Evolutionary conservation across 2,113 vertebrate species (phyloP), one percentile per base, ranked within the genome.

Genomic region (Callocephalon fimbriatum): DNA sequence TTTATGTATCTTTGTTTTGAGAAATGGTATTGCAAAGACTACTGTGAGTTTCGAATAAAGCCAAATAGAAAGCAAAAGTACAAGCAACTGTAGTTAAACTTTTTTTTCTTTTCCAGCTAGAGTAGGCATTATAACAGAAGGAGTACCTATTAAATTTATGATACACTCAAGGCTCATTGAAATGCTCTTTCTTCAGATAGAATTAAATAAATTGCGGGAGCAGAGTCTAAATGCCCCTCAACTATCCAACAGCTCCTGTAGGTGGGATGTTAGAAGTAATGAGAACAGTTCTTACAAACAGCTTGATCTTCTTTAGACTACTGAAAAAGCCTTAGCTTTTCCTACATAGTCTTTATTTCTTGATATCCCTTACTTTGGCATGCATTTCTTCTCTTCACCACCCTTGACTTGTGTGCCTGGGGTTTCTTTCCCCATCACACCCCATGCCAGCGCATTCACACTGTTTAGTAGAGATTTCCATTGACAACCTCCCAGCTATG

Each of bases 1-100:
- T 93, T 85, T 92, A 68, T 75, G 9, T 35, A 47, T 78, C 56
- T 89, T 86, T 84, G 76, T 92, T 66, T 53, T 96, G 56, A 68
- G n/a, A 66, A 71, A 38, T 86, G n/a, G 21, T 91, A 80, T 84
- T 67, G 77, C 45, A 65, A 84, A 51, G 76, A 81, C 79, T 65
- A 51, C 61, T 66, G 20, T 61, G 40, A 86, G 85, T 85, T 92
- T 61, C 75, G 53, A 94, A 70, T 73, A 90, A 85, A 87, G 47
- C 50, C 29, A n/a, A 67, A 81, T 51, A 89, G 76, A 78, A 96
- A 89, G 61, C 20, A 84, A 84, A 81, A 45, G 23, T 65, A 45
- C 3, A 2, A 71, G 80, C 42, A 86, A 1, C 25, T 73, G 90
- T 11, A 76, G 27, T 77, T 85, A 82, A 70, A 73, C 42, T 86